Conservation (phyloP, 2,113 vertebrate genomes). For the Cisticola juncidis region DNA sequence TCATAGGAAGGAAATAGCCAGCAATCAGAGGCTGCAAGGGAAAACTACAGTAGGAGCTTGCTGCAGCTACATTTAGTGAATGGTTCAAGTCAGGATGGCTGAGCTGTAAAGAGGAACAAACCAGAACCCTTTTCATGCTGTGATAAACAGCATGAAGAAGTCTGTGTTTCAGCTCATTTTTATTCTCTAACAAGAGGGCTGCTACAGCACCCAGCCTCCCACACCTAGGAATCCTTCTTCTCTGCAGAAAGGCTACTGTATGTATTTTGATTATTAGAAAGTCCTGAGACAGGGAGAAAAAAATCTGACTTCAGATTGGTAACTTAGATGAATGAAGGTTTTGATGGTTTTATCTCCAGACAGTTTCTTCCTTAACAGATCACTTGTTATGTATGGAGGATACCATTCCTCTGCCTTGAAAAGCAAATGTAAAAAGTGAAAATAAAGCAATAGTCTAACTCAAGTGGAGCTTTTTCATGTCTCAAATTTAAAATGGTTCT, state of each 20-base stretch:
- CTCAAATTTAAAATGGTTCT: not conserved
- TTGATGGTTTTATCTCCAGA: not conserved
- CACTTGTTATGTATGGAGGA: not conserved
- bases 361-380: not conserved
- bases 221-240: not conserved
- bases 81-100: not conserved
- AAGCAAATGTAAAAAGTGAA: not conserved
- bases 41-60: not conserved
- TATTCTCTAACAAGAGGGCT: not conserved
- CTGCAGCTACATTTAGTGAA: not conserved
- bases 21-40: not conserved
- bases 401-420: not conserved
- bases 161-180: not conserved
- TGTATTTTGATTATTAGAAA: not conserved
- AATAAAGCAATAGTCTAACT: not conserved
- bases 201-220: not conserved
- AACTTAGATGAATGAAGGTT: not conserved
- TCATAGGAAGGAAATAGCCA: not conserved
- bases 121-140: not conserved
- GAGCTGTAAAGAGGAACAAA: not conserved
- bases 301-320: not conserved
- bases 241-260: not conserved
- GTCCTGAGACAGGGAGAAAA: not conserved
- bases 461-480: not conserved
- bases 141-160: not conserved